Evolutionary conservation across 2,888 invertebrate species (phyloP).

Genomic region (Monopis laevigella): DNA sequence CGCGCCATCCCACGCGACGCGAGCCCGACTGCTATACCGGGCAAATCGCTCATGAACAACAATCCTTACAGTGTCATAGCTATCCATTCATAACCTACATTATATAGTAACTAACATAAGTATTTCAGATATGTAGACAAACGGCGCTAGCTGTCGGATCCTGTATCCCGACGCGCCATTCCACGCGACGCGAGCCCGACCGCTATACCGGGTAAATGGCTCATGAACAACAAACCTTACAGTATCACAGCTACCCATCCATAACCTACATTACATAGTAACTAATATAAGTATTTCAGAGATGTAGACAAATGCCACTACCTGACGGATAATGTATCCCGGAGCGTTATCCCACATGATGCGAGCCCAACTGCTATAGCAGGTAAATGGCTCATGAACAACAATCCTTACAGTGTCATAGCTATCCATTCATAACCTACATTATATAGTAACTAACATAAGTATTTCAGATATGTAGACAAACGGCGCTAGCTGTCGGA

Average conservation of each 20-base stretch:
- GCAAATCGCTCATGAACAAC: too few relatives aligned
- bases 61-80: too few relatives aligned
- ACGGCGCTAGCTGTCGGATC: constrained; percentile 57
- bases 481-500: constrained; percentile 59
- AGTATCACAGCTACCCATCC: too few relatives aligned
- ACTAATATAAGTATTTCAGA: constrained; percentile 98
- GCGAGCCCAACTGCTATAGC: constrained; percentile 28
- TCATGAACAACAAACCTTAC: too few relatives aligned
- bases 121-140: constrained; percentile 89
- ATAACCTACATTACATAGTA: too few relatives aligned
- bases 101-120: too few relatives aligned
- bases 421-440: too few relatives aligned
- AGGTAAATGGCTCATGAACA: too few relatives aligned
- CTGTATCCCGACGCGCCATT: constrained; percentile 64
- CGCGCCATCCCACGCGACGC: constrained; percentile 69
- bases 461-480: constrained; percentile 93
- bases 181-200: constrained; percentile 43
- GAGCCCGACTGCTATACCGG: constrained; percentile 28
- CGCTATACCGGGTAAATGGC: too few relatives aligned
- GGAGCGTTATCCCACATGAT: constrained; percentile 69
- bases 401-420: too few relatives aligned
- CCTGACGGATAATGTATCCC: constrained; percentile 32
- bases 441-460: too few relatives aligned
- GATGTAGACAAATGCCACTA: constrained; percentile 76
- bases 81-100: too few relatives aligned